A percentile compares a stretch with the other conserved stretches of the same genome.
Conservation (phyloP, 2,113 vertebrate species). For the Clarias gariepinus region DNA sequence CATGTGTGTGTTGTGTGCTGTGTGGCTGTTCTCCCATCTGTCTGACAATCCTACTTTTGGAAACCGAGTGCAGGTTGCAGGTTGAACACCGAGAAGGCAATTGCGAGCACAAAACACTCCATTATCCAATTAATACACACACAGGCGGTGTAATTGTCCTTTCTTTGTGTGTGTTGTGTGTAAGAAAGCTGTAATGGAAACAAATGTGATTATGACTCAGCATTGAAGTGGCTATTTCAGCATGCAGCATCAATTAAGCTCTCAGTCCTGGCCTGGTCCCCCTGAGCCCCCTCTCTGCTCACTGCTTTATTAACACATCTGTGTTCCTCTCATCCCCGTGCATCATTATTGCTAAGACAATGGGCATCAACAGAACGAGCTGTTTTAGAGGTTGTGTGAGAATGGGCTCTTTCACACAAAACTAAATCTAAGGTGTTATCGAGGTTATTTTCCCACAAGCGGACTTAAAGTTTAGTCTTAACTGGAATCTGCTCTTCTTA, state of each 20-base stretch:
- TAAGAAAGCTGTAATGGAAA: constrained; percentile 59
- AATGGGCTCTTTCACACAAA: constrained; percentile 41
- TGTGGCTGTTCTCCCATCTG: constrained; percentile 45
- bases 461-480: constrained; percentile 12
- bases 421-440: constrained; percentile 24
- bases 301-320: constrained; percentile 53
- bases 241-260: constrained; percentile 58
- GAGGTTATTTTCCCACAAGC: constrained; percentile 11
- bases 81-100: constrained; percentile 54
- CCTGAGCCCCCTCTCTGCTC: constrained; percentile 25
- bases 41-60: constrained; percentile 47
- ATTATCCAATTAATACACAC: constrained; percentile 65
- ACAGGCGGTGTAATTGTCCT: constrained; percentile 59
- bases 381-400: constrained; percentile 43
- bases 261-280: constrained; percentile 40
- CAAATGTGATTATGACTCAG: constrained; percentile 62
- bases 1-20: background rate
- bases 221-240: constrained; percentile 60
- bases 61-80: constrained; percentile 54
- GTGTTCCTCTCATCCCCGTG: constrained; percentile 47
- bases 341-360: constrained; percentile 38
- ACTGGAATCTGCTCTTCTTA: background rate
- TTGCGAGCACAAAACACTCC: constrained; percentile 58
- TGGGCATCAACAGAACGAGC: constrained; percentile 20
- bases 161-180: constrained; percentile 57